Conservation (phyloP, 2,113 vertebrate species). For the Spilogale gracilis region DNA sequence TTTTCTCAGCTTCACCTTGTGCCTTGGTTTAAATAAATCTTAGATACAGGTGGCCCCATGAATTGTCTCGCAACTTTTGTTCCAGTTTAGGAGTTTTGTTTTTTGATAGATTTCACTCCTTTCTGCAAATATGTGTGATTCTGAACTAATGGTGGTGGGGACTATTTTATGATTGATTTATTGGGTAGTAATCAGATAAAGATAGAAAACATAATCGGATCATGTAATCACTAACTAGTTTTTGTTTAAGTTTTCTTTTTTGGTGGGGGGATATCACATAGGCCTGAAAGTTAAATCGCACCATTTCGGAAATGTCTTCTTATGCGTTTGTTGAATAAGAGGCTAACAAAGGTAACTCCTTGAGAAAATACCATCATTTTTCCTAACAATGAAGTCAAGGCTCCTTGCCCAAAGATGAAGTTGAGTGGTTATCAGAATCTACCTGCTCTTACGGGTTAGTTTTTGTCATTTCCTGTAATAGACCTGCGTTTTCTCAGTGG, state of each 20-base stretch:
- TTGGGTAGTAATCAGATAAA: constrained; percentile 24
- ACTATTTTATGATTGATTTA: background rate
- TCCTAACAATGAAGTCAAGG: background rate
- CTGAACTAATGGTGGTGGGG: background rate
- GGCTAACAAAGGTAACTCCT: constrained; percentile 2
- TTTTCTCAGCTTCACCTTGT: background rate
- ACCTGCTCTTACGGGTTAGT: background rate
- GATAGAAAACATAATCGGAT: constrained; percentile 18
- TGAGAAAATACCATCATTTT: constrained; percentile 47
- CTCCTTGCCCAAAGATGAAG: constrained; percentile 11
- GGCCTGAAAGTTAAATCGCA: background rate
- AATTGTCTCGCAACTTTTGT: constrained; percentile 13
- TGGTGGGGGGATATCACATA: background rate
- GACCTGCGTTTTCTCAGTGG: constrained; percentile 59
- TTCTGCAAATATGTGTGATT: background rate
- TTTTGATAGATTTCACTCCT: background rate
- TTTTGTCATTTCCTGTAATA: constrained; percentile 14
- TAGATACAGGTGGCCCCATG: background rate
- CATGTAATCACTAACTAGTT: background rate
- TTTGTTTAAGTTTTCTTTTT: background rate
- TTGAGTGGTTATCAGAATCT: constrained; percentile 1
- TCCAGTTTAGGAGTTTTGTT: background rate
- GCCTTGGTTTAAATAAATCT: constrained; percentile 53
- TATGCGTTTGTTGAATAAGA: constrained; percentile 54
- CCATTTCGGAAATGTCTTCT: background rate